phyloP scores from a whole-genome alignment of 2,113 vertebrate genomes.

The Chaetops frenatus region DNA sequence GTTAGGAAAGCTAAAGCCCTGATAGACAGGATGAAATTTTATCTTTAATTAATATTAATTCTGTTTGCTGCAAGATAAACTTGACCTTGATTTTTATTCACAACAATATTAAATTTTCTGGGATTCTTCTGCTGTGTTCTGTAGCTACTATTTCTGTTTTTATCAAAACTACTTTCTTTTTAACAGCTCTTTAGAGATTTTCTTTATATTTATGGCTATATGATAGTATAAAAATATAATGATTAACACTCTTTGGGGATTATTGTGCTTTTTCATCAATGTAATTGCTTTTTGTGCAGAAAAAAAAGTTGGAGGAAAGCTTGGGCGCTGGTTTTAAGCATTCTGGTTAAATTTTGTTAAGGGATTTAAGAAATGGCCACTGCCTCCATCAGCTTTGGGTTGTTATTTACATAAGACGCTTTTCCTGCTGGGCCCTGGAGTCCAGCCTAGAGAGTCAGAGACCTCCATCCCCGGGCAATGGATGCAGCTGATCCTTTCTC shows the following conservation, averaged over 20 bases:
- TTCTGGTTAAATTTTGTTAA: background rate
- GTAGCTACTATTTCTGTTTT: background rate
- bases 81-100: background rate
- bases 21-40: background rate
- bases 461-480: background rate
- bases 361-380: background rate
- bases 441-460: background rate
- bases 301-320: background rate
- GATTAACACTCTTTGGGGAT: slow-evolving; percentile 1
- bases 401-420: background rate
- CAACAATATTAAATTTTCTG: background rate
- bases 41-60: slow-evolving; percentile 11
- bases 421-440: fast-evolving
- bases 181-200: background rate
- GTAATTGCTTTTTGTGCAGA: background rate
- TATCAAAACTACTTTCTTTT: background rate
- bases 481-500: background rate
- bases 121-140: background rate
- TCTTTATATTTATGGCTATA: background rate
- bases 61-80: background rate
- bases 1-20: background rate
- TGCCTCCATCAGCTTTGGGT: background rate
- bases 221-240: background rate
- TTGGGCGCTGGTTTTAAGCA: background rate
- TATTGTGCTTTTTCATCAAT: slow-evolving; percentile 12